A percentile compares a stretch with the other conserved stretches of the same genome.
These are phyloP conservation scores for Regulus satrapa DNA, from an alignment of 2,113 vertebrate genomes.

Conservation along the genomic window DNA sequence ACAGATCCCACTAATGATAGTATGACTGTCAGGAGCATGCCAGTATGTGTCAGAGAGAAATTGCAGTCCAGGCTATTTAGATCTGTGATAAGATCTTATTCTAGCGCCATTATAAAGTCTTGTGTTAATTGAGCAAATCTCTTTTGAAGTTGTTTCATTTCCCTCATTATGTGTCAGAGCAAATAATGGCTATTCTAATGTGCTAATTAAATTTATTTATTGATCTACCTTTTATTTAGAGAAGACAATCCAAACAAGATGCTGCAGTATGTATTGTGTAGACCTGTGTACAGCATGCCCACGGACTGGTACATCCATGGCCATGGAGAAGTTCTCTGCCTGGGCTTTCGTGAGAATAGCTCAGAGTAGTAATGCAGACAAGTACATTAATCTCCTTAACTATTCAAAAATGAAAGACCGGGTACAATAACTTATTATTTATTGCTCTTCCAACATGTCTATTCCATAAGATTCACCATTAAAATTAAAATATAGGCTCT, in stretches of 20 bases:
- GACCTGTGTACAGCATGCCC: background rate
- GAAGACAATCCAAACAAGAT: conserved; percentile 17
- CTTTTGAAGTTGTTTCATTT: conserved; percentile 37
- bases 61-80: background rate
- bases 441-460: conserved; percentile 55
- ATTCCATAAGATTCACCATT: conserved; percentile 53
- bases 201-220: conserved; percentile 57
- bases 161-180: background rate
- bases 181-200: conserved; percentile 25
- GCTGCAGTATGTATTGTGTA: background rate
- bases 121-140: conserved; percentile 42
- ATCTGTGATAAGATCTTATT: background rate
- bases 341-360: conserved; percentile 35
- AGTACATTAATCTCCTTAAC: conserved; percentile 73
- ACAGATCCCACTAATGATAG: background rate
- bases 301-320: background rate
- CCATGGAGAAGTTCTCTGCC: background rate
- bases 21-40: background rate
- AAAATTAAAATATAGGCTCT: conserved; percentile 60
- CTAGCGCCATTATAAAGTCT: background rate
- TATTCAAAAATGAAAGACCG: conserved; percentile 66
- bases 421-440: conserved; percentile 68
- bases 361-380: conserved; percentile 39
- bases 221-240: conserved; percentile 29
- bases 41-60: background rate